Percentiles rank a stretch among this genome's conserved stretches.
Conservation (phyloP, 2,888 invertebrate species). For the Spialia ferax region DNA sequence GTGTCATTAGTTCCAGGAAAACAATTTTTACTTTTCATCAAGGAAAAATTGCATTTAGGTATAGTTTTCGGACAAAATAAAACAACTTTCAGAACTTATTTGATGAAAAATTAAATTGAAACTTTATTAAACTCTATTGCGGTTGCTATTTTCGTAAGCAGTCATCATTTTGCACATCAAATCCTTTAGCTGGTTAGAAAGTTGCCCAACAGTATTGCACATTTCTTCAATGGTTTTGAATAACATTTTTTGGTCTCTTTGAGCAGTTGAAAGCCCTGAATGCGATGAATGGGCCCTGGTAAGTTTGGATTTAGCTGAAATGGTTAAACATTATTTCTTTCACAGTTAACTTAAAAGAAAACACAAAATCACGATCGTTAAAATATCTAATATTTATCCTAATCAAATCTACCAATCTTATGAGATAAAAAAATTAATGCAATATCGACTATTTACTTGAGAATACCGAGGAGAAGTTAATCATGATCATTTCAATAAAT, state of each 20-base stretch:
- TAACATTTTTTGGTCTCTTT: slow-evolving; percentile 43
- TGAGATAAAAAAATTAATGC: not conserved
- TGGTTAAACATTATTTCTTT: not conserved
- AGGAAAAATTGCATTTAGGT: too few species aligned
- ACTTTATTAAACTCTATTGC: not conserved
- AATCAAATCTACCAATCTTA: not conserved
- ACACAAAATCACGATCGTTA: not conserved
- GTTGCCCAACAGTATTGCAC: slow-evolving; percentile 55
- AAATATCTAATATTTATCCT: not conserved
- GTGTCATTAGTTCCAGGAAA: too few species aligned
- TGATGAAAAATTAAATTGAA: too few species aligned
- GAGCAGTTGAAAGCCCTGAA: slow-evolving; percentile 39
- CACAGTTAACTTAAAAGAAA: not conserved
- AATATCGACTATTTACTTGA: not conserved
- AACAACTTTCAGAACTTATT: too few species aligned
- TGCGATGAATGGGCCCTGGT: slow-evolving; percentile 45
- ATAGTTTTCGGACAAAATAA: too few species aligned
- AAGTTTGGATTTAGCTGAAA: slow-evolving; percentile 38
- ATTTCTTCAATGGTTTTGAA: slow-evolving; percentile 53
- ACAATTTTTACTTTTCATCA: too few species aligned
- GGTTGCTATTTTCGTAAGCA: slow-evolving; percentile 15
- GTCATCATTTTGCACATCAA: slow-evolving; percentile 52
- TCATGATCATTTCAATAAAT: not conserved
- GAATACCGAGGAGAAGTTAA: not conserved
- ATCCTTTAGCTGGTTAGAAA: slow-evolving; percentile 54